phyloP scores from a whole-genome alignment of 2,113 vertebrate species.

The Pollimyrus isidori region DNA sequence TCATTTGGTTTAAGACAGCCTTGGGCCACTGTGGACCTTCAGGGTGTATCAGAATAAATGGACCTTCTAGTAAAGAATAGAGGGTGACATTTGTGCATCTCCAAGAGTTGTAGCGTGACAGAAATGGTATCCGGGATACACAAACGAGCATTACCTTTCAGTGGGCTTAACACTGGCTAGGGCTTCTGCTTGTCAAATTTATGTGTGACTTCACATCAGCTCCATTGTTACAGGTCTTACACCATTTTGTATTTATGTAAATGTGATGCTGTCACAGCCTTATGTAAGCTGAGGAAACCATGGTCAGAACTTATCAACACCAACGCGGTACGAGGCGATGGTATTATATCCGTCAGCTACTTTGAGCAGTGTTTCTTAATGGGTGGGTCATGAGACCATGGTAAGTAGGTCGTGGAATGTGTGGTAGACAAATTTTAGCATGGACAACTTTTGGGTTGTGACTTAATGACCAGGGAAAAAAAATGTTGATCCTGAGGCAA shows the following conservation, averaged over 20 bases:
- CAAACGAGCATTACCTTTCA: not conserved
- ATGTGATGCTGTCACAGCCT: not conserved
- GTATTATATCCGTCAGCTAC: not conserved
- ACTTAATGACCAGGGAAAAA: not conserved
- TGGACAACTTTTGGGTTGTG: not conserved
- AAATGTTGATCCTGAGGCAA: not conserved
- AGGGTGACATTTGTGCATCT: not conserved
- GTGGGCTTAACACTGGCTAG: not conserved
- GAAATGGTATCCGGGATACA: not conserved
- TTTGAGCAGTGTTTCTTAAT: not conserved
- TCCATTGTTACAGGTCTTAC: not conserved
- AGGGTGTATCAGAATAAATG: not conserved
- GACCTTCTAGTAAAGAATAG: not conserved
- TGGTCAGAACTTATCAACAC: not conserved
- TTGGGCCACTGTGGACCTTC: not conserved
- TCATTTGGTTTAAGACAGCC: not conserved
- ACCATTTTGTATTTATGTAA: conserved; percentile 14
- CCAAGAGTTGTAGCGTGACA: not conserved
- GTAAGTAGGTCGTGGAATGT: not conserved
- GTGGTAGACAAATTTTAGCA: not conserved
- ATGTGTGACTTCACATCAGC: not conserved
- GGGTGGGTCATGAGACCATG: not conserved
- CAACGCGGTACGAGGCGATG: not conserved
- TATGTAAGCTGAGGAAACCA: not conserved
- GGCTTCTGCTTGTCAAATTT: not conserved